These are phyloP conservation scores for Drosophila monieri DNA, from an alignment of 2,888 invertebrate genomes.

Conservation along the genomic window DNA sequence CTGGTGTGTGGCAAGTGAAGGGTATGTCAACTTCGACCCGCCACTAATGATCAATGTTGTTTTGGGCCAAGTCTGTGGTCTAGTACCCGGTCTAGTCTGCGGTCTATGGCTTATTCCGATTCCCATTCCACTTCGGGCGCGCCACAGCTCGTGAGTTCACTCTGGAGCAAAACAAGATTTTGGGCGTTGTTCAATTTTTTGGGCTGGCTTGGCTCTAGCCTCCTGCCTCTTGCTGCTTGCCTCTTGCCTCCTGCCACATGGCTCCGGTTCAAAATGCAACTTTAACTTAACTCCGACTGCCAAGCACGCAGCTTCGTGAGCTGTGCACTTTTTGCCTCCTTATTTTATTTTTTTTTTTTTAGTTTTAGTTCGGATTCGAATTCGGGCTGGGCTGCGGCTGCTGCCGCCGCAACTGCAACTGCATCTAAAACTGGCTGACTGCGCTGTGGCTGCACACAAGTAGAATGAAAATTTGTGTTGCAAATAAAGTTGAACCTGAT, in stretches of 20 bases:
- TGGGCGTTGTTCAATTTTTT: conserved; percentile 79
- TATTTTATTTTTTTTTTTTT: conserved; percentile 35
- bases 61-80: conserved; percentile 29
- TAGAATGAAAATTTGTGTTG: conserved; percentile 80
- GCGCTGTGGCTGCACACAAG: conserved; percentile 57
- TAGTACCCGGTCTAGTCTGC: conserved; percentile 37
- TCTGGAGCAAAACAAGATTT: conserved; percentile 74
- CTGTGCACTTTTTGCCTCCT: conserved; percentile 50
- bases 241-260: conserved; percentile 16
- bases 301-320: conserved; percentile 73
- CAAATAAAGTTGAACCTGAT: conserved; percentile 80
- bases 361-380: conserved; percentile 12
- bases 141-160: conserved; percentile 73
- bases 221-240: conserved; percentile 37
- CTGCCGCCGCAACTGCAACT: conserved; percentile 9
- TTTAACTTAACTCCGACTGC: conserved; percentile 28
- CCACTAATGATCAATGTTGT: conserved; percentile 25
- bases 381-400: conserved; percentile 34
- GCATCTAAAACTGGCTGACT: conserved; percentile 27
- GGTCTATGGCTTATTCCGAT: conserved; percentile 4
- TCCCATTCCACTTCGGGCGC: conserved; percentile 47
- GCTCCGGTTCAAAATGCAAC: conserved; percentile 42
- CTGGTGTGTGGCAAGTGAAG: conserved; percentile 22
- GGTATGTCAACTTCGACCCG: conserved; percentile 49
- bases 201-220: conserved; percentile 57